A percentile compares a stretch with the other conserved stretches of the same genome.
Conservation (phyloP, 2,113 vertebrate genomes). For the Bostrychus sinensis region DNA sequence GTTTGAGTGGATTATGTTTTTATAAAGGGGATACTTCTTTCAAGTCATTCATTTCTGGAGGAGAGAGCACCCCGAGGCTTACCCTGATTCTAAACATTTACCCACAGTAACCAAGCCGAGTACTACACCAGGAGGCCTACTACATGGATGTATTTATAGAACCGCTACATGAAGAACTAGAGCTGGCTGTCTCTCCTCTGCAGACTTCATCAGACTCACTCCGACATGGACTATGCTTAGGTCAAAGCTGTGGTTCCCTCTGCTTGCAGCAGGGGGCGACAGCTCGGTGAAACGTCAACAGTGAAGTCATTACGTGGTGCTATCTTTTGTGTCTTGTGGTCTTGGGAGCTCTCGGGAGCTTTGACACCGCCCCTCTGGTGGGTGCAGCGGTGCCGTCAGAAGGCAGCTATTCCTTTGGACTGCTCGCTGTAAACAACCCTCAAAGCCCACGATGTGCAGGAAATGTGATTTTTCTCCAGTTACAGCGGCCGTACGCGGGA, state of each 20-base stretch:
- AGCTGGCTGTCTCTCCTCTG: no score
- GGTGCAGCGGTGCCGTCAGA: slow-evolving; percentile 43
- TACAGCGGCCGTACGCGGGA: background rate
- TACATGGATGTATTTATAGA: no score
- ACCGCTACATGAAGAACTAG: no score
- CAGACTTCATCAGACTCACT: no score
- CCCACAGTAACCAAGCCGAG: no score
- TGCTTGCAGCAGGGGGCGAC: slow-evolving; percentile 57
- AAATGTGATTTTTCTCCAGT: background rate
- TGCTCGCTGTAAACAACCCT: slow-evolving; percentile 74
- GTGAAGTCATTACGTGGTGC: slow-evolving; percentile 76
- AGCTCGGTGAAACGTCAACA: background rate
- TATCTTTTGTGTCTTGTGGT: slow-evolving; percentile 68
- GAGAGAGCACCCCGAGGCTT: no score
- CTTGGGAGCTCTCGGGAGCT: slow-evolving; percentile 23
- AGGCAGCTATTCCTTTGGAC: slow-evolving; percentile 30
- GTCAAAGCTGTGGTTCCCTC: slow-evolving; percentile 10
- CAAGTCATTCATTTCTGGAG: no score
- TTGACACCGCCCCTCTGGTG: slow-evolving; percentile 74
- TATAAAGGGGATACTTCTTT: no score
- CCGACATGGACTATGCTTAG: no score
- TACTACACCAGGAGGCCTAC: no score
- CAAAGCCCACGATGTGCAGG: slow-evolving; percentile 28
- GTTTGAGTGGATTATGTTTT: no score
- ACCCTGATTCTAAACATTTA: no score